A percentile compares a stretch with the other conserved stretches of the same genome.
phyloP scores from a whole-genome alignment of 1,140 invertebrate species.

The Papilio dardanus region DNA sequence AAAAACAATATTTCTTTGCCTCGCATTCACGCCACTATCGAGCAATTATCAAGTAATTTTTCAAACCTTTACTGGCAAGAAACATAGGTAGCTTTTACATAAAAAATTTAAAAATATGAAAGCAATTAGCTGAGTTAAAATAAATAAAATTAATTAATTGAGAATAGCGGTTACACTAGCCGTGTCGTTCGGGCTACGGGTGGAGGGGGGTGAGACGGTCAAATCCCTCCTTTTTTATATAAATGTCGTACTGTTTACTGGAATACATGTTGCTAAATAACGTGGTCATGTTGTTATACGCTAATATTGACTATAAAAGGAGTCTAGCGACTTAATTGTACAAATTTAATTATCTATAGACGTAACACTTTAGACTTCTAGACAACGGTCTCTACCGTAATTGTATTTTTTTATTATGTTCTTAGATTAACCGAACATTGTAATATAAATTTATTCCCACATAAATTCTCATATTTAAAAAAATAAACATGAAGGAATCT shows the following conservation, averaged over 20 bases:
- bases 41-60: too few relatives aligned
- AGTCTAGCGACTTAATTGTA: not conserved
- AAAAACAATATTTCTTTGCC: too few relatives aligned
- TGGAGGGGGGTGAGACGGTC: not conserved
- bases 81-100: too few relatives aligned
- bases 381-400: too few relatives aligned
- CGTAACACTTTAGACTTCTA: too few relatives aligned
- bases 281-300: not conserved
- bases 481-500: not conserved
- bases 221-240: slow-evolving; percentile 2
- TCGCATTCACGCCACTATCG: too few relatives aligned
- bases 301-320: not conserved
- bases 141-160: not conserved
- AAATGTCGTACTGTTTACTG: not conserved
- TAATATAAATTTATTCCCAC: not conserved
- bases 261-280: not conserved
- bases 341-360: not conserved
- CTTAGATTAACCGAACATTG: too few relatives aligned
- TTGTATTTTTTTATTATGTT: too few relatives aligned
- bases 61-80: too few relatives aligned
- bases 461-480: not conserved
- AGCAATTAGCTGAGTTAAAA: not conserved
- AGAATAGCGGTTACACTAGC: not conserved
- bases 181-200: not conserved
- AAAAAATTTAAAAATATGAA: not conserved